A percentile compares a stretch with the other conserved stretches of the same genome.
phyloP scores from a whole-genome alignment of 2,113 vertebrate species.

The Microtus oregoni region DNA sequence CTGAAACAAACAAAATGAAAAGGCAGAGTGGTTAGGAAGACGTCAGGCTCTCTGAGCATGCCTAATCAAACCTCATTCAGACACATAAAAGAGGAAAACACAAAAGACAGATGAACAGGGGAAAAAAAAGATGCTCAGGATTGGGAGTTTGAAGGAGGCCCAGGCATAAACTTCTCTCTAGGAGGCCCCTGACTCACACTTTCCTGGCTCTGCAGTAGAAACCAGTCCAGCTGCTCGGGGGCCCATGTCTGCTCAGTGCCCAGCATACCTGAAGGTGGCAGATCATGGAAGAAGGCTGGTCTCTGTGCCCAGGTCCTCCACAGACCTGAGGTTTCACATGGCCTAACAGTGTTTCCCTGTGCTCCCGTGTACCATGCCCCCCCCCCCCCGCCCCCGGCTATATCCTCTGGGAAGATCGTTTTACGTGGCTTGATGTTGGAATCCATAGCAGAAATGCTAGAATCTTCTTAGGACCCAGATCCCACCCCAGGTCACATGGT shows the following conservation, averaged over 20 bases:
- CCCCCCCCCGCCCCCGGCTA: accelerated
- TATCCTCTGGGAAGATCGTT: background rate
- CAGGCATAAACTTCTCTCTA: too few species aligned
- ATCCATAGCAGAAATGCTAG: accelerated
- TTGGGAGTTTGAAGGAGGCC: accelerated
- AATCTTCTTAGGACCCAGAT: background rate
- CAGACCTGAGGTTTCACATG: background rate
- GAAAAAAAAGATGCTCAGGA: background rate
- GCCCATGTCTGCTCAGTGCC: accelerated
- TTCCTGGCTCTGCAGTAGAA: too few species aligned
- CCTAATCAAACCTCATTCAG: background rate
- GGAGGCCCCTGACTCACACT: background rate
- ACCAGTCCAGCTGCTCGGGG: background rate
- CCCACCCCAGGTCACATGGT: too few species aligned
- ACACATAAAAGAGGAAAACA: background rate
- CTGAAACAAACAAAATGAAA: background rate
- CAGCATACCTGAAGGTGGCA: accelerated
- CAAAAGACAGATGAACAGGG: background rate
- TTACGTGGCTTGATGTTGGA: accelerated
- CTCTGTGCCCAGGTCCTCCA: background rate
- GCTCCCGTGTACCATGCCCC: background rate
- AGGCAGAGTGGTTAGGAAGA: background rate
- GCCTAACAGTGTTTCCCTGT: background rate
- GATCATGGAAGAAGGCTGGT: accelerated
- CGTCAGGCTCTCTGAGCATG: background rate